Evolutionary conservation across 2,113 vertebrate genomes (phyloP), one percentile per base, ranked within the genome.

Genomic region (Mustela nigripes): DNA sequence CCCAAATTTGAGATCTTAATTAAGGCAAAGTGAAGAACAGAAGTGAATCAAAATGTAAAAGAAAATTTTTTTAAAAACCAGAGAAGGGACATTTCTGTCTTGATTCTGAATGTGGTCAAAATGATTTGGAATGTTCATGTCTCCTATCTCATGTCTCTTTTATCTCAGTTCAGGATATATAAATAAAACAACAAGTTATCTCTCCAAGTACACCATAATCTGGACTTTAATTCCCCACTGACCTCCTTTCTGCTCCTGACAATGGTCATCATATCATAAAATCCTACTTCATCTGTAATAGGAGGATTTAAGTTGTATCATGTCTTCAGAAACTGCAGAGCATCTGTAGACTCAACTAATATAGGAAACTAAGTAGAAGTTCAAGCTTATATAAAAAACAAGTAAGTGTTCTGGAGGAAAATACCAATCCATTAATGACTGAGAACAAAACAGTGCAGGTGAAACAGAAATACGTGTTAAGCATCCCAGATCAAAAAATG

Each of bases 351-450:
- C 89, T 63, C 74, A 97, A 96, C 83, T 92, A 95, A 69, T 33
- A 31, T 1, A 39, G 31, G 81, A 93, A 93, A 73, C 87, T 90
- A 95, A 76, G 82, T 74, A 26, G 26, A 90, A 92, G 78, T 90
- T 92, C 62, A 89, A 95, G 74, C 67, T 95, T 96, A 73, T 87
- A 65, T 45, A 88, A 94, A 94, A 58, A 96, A 81, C 60, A 95
- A 62, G 60, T 85, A 28, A 39, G 56, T 76, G 12, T 26, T 78
- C 39, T 56, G 18, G 39, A 89, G 76, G 58, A 36, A 95, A 74
- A 93, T 89, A 85, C 28, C 18, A 11, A 93, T 85, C 76, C 74
- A 80, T 94, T 97, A 95, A 96, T 86, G 96, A 90, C 79, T 89
- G 69, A 94, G 94, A 95, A 93, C 39, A 87, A 91, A 96, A 92